Percentiles rank a stretch among this genome's conserved stretches.
These are phyloP conservation scores for Drosophila albomicans DNA, from an alignment of 1,140 invertebrate genomes.

Conservation along the genomic window DNA sequence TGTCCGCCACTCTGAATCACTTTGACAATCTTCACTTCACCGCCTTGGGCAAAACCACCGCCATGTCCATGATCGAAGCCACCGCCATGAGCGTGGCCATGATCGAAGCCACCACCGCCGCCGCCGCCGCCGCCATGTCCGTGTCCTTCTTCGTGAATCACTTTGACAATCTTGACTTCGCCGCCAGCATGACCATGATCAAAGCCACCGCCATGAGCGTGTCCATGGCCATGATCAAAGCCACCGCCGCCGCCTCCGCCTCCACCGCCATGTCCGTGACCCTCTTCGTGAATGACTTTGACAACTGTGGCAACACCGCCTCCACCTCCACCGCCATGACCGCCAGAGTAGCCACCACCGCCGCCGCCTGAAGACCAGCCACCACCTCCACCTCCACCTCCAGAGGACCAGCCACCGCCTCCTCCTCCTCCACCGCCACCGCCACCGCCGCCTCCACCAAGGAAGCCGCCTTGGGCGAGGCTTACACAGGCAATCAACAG, in stretches of 20 bases:
- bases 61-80: constrained; percentile 6
- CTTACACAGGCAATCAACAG: constrained; percentile 53
- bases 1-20: constrained; percentile 60
- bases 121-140: constrained; percentile 31
- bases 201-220: constrained; percentile 40
- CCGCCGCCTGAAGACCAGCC: constrained; percentile 41
- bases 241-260: constrained; percentile 22
- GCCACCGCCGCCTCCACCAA: constrained; percentile 44
- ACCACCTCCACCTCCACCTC: constrained; percentile 17
- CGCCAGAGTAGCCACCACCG: too few relatives aligned
- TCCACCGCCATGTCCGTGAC: constrained; percentile 30
- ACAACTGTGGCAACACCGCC: neutral
- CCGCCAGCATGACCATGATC: constrained; percentile 46
- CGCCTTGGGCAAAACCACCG: constrained; percentile 20
- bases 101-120: constrained; percentile 19
- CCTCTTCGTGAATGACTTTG: constrained; percentile 16
- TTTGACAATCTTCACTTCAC: constrained; percentile 62
- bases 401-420: constrained; percentile 35
- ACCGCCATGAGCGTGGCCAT: constrained; percentile 35
- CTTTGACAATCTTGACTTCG: constrained; percentile 63
- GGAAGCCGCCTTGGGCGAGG: constrained; percentile 60
- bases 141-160: constrained; percentile 43
- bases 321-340: neutral
- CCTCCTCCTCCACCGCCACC: constrained; percentile 12
- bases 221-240: constrained; percentile 52